phyloP scores from a whole-genome alignment of 2,113 vertebrate species.

The Canis aureus region DNA sequence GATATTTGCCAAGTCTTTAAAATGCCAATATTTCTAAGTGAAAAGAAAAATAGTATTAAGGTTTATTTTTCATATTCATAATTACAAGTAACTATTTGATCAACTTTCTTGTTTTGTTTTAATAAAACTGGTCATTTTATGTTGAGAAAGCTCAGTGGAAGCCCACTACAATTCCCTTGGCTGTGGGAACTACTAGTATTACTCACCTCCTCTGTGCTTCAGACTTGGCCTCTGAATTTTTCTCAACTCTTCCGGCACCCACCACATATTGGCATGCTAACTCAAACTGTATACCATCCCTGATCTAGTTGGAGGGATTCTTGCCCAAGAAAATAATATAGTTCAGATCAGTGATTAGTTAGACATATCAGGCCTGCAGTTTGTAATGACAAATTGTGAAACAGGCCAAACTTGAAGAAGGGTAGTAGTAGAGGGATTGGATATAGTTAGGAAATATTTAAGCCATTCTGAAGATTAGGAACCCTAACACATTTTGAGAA shows the following conservation, averaged over 20 bases:
- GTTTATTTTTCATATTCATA: neutral
- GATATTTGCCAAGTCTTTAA: neutral
- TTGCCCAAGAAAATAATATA: neutral
- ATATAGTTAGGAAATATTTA: neutral
- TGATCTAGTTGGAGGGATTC: neutral
- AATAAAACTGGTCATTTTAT: neutral
- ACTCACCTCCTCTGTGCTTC: neutral
- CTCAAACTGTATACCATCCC: neutral
- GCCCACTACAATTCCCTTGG: neutral
- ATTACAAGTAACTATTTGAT: neutral
- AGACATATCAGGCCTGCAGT: neutral
- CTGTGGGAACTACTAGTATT: accelerated
- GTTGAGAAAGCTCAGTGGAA: neutral
- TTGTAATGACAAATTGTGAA: neutral
- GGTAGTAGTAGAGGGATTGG: neutral
- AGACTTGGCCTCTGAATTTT: neutral
- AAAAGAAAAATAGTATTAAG: neutral
- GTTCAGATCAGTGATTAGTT: neutral
- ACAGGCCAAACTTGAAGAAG: neutral
- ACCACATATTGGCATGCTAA: neutral
- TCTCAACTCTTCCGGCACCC: neutral
- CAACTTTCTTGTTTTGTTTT: neutral
- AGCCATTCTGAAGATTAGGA: neutral
- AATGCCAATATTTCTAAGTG: neutral
- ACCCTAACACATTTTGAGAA: neutral